phyloP scores from a whole-genome alignment of 2,113 vertebrate genomes.

The Gambusia affinis region DNA sequence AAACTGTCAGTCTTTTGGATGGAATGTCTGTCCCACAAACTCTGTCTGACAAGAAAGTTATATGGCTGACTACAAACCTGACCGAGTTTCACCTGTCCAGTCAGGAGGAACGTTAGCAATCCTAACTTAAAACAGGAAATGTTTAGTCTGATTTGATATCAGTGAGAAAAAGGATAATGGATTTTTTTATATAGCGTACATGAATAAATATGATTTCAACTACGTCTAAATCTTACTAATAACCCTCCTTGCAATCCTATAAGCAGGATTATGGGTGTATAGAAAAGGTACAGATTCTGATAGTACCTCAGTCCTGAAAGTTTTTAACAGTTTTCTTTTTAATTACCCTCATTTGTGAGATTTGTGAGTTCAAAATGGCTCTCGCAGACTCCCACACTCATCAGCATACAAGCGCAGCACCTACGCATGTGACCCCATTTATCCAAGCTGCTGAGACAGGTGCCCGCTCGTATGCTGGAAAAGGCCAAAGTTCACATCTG shows the following conservation, averaged over 20 bases:
- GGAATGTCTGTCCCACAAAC: no score
- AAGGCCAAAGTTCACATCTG: conserved; percentile 74
- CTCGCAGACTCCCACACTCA: neutral
- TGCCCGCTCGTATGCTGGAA: conserved; percentile 46
- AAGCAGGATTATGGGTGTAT: neutral
- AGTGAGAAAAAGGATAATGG: no score
- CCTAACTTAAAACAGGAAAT: no score
- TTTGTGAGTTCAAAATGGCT: neutral
- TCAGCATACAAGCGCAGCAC: conserved; percentile 49
- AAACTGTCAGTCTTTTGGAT: no score
- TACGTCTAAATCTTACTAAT: neutral
- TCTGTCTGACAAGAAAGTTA: no score
- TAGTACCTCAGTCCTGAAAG: neutral
- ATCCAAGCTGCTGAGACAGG: conserved; percentile 66
- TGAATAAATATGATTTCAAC: no score
- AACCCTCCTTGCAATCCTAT: neutral
- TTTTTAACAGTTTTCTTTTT: neutral
- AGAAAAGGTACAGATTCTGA: neutral
- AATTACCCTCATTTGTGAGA: neutral
- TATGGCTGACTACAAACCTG: no score
- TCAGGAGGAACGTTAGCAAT: no score
- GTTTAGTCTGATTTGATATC: no score
- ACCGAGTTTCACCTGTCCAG: no score
- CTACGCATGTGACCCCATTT: conserved; percentile 51
- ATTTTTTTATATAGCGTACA: no score